Conservation (phyloP, 1,140 invertebrate genomes). For the Calycopis cecrops region DNA sequence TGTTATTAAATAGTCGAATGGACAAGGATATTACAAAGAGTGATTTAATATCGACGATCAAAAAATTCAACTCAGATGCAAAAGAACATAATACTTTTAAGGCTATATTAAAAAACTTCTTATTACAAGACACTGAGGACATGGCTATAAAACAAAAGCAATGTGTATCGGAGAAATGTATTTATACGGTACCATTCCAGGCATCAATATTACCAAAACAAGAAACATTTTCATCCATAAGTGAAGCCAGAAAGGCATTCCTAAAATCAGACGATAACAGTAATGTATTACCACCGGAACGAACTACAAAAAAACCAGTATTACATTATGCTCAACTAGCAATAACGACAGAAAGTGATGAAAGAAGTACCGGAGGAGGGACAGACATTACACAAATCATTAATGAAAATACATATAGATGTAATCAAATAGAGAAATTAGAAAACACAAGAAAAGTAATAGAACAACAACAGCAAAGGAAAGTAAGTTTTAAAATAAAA, state of each 20-base stretch:
- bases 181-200: slow-evolving; percentile 56
- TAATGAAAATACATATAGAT: slow-evolving; percentile 33
- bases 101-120: slow-evolving; percentile 56
- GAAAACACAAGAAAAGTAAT: slow-evolving; percentile 46
- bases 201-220: slow-evolving; percentile 35
- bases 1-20: slow-evolving; percentile 57
- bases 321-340: slow-evolving; percentile 66
- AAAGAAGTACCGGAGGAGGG: slow-evolving; percentile 70
- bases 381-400: slow-evolving; percentile 27
- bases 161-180: slow-evolving; percentile 44
- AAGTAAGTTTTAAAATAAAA: slow-evolving; percentile 74
- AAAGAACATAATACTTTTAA: slow-evolving; percentile 57
- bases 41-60: slow-evolving; percentile 53
- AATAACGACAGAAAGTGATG: slow-evolving; percentile 57
- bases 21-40: slow-evolving; percentile 53
- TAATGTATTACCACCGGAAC: slow-evolving; percentile 18
- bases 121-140: slow-evolving; percentile 47
- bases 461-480: slow-evolving; percentile 57
- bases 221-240: slow-evolving; percentile 46
- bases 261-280: slow-evolving; percentile 47
- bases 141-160: slow-evolving; percentile 66
- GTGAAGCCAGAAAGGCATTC: slow-evolving; percentile 56
- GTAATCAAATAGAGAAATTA: slow-evolving; percentile 26
- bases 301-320: slow-evolving; percentile 35
- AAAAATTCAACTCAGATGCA: slow-evolving; percentile 43